These are phyloP conservation scores for Rachycentron canadum DNA, from an alignment of 2,797 vertebrate genomes.

Conservation along the genomic window DNA sequence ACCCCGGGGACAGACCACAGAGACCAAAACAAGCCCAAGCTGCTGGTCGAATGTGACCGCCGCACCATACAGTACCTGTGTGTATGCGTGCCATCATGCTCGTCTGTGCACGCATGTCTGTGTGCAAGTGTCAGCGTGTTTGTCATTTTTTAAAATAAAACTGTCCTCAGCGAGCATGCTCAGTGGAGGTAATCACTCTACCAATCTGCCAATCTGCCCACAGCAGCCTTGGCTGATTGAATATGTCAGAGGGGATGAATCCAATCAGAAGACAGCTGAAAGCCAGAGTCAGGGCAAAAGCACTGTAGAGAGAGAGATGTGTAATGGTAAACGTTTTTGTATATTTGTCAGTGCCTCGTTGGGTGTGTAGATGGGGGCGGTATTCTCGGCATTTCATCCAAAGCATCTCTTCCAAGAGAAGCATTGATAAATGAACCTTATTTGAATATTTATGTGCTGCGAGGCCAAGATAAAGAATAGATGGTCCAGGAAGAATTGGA, in stretches of 20 bases:
- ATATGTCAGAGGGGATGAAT: constrained; percentile 81
- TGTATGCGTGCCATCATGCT: constrained; percentile 60
- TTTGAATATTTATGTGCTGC: constrained; percentile 83
- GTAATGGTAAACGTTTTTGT: constrained; percentile 62
- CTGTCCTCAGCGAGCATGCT: constrained; percentile 68
- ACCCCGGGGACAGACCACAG: constrained; percentile 32
- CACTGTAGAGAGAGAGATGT: constrained; percentile 50
- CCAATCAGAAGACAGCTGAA: constrained; percentile 76
- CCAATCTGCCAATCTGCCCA: constrained; percentile 79
- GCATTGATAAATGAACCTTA: constrained; percentile 82
- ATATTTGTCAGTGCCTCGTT: constrained; percentile 68
- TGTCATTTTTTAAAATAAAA: constrained; percentile 54
- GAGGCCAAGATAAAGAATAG: constrained; percentile 89
- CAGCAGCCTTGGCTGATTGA: constrained; percentile 78
- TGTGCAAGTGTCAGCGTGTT: constrained; percentile 50
- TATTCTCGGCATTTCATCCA: constrained; percentile 72
- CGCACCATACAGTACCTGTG: constrained; percentile 35
- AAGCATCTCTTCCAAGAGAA: constrained; percentile 74
- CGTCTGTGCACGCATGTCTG: constrained; percentile 48
- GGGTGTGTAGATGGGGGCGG: constrained; percentile 48
- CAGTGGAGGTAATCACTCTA: constrained; percentile 74
- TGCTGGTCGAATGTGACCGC: constrained; percentile 21
- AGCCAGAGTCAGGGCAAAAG: constrained; percentile 61
- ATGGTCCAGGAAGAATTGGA: constrained; percentile 87
- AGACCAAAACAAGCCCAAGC: constrained; percentile 25